Base-by-base conservation (phyloP, 2,888 invertebrate species). In the Acronicta alni region DNA sequence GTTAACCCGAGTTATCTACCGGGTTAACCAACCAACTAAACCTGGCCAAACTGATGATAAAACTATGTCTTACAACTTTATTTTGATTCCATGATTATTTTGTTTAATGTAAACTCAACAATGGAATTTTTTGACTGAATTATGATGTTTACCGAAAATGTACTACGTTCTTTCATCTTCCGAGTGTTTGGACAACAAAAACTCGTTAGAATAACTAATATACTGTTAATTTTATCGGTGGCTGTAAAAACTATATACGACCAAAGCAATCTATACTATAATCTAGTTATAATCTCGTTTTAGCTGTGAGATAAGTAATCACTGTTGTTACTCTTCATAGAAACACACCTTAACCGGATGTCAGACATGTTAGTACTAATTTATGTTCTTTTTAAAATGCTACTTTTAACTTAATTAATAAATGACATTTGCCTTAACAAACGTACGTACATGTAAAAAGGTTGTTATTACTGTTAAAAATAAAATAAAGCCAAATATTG, bases 241-340 rank as follows among this genome's bases (percentile, higher is more conserved):
- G 81, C 83, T 83, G 61, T 74, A 67, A 68, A 73, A 79, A 83
- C 84, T 85, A 83, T 78, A 81, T 80, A 81, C 82, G 89, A 90
- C 89, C 90, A 89, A 89, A 89, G 87, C 88, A 88, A 88, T 87
- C 80, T 87, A 58, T 71, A 84, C 70, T 81, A 65, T 84, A 86
- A 84, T 76, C 79, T 87, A 86, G 82, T 73, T 83, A 46, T 87
- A 85, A 83, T 77, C 80, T 75, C 20, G 39, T 75, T 35, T 65
- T 78, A 74, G 61, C 57, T 65, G 57, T 74, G 79, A 77, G 75
- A 70, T 75, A 72, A 82, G 80, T 80, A 79, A 77, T 82, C 78
- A 80, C 72, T 71, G 48, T 69, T 63, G 47, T 38, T 56, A 59
- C 30, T 52, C 46, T 39, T 41, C 18, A 57, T 67, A 51, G 41